A percentile compares a stretch with the other conserved stretches of the same genome.
phyloP scores from a whole-genome alignment of 2,888 invertebrate species.

The Craniophora ligustri region DNA sequence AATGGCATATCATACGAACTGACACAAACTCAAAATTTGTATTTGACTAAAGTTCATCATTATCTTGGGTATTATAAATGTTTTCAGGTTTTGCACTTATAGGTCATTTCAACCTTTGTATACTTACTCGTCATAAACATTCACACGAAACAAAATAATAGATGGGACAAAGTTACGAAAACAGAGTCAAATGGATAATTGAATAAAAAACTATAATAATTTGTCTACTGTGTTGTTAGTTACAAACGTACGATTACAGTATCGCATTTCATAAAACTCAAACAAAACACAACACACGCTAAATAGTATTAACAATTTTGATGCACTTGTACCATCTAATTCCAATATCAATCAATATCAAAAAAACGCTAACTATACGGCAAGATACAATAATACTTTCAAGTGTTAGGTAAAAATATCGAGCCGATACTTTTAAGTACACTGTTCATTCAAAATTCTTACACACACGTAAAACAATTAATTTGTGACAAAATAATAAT shows the following conservation, averaged over 20 bases:
- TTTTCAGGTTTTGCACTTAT: neutral
- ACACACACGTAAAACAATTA: conserved; percentile 56
- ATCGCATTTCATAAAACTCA: conserved; percentile 30
- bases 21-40: no score
- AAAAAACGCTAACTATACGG: conserved; percentile 59
- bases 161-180: conserved; percentile 38
- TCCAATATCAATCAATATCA: conserved; percentile 39
- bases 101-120: neutral
- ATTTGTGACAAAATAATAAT: conserved; percentile 74
- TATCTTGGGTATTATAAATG: no score
- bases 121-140: conserved; percentile 3
- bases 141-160: conserved; percentile 35
- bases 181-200: conserved; percentile 32
- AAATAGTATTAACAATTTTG: conserved; percentile 30
- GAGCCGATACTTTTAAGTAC: conserved; percentile 62
- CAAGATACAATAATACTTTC: conserved; percentile 78
- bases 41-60: no score
- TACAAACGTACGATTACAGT: conserved; percentile 15
- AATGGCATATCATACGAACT: neutral
- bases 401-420: conserved; percentile 64
- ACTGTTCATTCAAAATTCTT: conserved; percentile 52
- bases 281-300: conserved; percentile 44
- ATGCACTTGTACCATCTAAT: conserved; percentile 44
- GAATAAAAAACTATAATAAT: conserved; percentile 29
- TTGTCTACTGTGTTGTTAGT: conserved; percentile 28